phyloP scores from a whole-genome alignment of 2,888 invertebrate genomes.

The Meganola albula region DNA sequence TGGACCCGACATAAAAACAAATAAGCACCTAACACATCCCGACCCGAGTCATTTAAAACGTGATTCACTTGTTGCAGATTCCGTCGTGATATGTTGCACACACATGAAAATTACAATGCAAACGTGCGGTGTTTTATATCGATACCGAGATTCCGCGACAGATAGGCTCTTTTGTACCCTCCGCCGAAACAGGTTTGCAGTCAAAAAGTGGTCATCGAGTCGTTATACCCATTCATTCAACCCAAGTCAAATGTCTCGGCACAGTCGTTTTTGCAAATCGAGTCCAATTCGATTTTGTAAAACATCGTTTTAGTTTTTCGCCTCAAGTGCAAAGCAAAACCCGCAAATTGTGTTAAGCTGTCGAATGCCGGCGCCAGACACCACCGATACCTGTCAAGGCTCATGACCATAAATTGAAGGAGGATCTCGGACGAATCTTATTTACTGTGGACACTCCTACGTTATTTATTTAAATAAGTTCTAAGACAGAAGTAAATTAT shows the following conservation, averaged over 20 bases:
- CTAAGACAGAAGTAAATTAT: slow-evolving; percentile 18
- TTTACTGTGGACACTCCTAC: slow-evolving; percentile 21
- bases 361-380: slow-evolving; percentile 29
- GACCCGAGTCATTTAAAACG: slow-evolving; percentile 27
- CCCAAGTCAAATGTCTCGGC: slow-evolving; percentile 36
- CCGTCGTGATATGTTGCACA: slow-evolving; percentile 29
- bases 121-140: slow-evolving; percentile 40
- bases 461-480: slow-evolving; percentile 19
- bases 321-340: slow-evolving; percentile 27
- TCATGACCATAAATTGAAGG: slow-evolving; percentile 19
- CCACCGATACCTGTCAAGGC: slow-evolving; percentile 14
- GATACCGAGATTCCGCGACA: slow-evolving; percentile 42
- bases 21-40: slow-evolving; percentile 15
- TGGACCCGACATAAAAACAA: slow-evolving; percentile 24
- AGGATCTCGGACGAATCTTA: slow-evolving; percentile 19
- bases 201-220: slow-evolving; percentile 41
- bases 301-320: slow-evolving; percentile 38
- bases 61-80: slow-evolving; percentile 31
- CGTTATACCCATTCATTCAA: slow-evolving; percentile 49
- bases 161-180: slow-evolving; percentile 40
- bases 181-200: slow-evolving; percentile 45
- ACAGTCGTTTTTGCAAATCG: slow-evolving; percentile 34
- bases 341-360: slow-evolving; percentile 16
- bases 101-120: slow-evolving; percentile 39
- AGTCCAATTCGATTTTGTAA: slow-evolving; percentile 29